Conservation (phyloP, 2,888 invertebrate genomes). For the Lacanobia wlatinum region DNA sequence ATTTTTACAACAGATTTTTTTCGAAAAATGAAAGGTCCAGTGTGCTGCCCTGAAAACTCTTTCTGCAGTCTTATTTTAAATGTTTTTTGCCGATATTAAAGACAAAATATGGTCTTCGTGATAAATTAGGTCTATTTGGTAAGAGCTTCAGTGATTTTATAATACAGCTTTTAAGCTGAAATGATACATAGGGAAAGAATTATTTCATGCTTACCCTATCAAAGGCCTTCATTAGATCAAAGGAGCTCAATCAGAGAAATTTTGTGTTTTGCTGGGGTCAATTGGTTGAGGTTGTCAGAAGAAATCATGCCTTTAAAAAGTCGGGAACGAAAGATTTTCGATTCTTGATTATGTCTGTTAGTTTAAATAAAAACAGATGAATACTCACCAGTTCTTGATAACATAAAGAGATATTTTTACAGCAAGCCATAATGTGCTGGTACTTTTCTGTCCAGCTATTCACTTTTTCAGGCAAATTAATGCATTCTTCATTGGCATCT, state of each 20-base stretch:
- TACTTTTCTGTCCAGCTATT: conserved; percentile 48
- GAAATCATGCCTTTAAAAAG: not conserved
- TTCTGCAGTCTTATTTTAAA: not conserved
- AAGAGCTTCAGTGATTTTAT: not conserved
- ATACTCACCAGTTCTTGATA: conserved; percentile 50
- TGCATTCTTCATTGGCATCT: conserved; percentile 17
- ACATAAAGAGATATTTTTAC: conserved; percentile 51
- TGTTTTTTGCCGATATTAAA: not conserved
- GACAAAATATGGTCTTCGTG: too few species aligned
- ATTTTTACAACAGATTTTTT: not conserved
- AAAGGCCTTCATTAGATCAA: not conserved
- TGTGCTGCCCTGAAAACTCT: not conserved
- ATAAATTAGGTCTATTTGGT: too few species aligned
- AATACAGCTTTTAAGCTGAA: not conserved
- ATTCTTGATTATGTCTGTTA: not conserved
- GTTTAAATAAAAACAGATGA: not conserved
- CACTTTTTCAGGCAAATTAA: conserved; percentile 37
- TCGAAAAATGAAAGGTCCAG: not conserved
- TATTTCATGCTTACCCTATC: not conserved
- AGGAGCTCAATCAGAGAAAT: not conserved
- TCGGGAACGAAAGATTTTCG: not conserved
- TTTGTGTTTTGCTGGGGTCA: not conserved
- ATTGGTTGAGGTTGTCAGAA: not conserved
- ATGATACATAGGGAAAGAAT: too few species aligned
- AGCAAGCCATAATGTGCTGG: conserved; percentile 46